Percentiles rank a stretch among this genome's conserved stretches.
phyloP scores from a whole-genome alignment of 2,797 vertebrate species.

The Bufotes viridis region DNA sequence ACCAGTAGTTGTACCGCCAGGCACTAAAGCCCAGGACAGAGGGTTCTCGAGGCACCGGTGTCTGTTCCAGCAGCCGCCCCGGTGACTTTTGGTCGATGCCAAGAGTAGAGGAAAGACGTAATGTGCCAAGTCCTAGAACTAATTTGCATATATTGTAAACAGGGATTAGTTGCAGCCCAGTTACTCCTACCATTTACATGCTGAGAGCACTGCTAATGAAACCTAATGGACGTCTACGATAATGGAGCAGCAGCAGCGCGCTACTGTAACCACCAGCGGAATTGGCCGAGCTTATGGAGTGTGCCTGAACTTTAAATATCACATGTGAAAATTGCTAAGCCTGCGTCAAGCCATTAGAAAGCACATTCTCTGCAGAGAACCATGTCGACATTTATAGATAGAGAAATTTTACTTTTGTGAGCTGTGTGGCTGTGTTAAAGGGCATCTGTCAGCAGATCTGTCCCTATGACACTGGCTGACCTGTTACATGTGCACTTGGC shows the following conservation, averaged over 20 bases:
- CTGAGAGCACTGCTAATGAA: conserved; percentile 25
- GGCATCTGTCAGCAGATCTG: no score
- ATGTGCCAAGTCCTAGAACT: conserved; percentile 3
- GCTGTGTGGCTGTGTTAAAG: no score
- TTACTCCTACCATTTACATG: conserved; percentile 27
- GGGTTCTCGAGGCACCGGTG: neutral
- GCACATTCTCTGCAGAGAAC: no score
- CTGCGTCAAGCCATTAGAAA: neutral
- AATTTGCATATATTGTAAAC: conserved; percentile 51
- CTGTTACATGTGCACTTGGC: no score
- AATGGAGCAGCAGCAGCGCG: neutral
- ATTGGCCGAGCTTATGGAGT: neutral
- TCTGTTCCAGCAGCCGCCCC: neutral
- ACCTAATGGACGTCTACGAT: conserved; percentile 29
- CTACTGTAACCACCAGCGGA: neutral
- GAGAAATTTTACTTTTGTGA: no score
- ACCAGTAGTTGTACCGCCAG: no score
- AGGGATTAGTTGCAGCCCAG: conserved; percentile 42
- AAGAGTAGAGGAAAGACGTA: neutral
- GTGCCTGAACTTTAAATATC: neutral
- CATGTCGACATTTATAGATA: no score
- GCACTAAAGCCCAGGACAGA: neutral
- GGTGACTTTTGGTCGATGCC: neutral
- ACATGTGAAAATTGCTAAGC: neutral
- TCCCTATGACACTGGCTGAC: no score